Conservation (phyloP, 2,113 vertebrate species). For the Marcusenius ussheri region DNA sequence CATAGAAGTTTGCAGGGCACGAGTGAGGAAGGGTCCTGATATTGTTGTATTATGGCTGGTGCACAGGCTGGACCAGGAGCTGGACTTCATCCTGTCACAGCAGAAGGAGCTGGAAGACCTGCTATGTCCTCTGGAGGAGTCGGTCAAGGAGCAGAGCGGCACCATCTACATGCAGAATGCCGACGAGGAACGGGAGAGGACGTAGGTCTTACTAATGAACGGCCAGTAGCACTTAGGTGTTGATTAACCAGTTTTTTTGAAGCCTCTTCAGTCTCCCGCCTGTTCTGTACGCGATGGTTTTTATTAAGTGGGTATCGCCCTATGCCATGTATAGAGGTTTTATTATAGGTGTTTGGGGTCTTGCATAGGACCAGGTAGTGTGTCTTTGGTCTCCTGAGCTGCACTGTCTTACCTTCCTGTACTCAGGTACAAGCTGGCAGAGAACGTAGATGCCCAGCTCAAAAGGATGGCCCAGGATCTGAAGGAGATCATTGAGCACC, state of each 20-base stretch:
- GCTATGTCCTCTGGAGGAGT: conserved; percentile 81
- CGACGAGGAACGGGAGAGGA: conserved; percentile 88
- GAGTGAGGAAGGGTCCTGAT: neutral
- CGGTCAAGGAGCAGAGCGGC: conserved; percentile 88
- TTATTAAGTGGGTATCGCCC: neutral
- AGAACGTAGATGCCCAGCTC: conserved; percentile 80
- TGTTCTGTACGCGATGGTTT: neutral
- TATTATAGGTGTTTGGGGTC: neutral
- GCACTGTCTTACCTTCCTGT: neutral
- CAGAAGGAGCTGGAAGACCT: conserved; percentile 96
- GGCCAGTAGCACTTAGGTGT: neutral
- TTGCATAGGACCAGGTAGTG: too few relatives aligned
- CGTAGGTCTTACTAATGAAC: conserved; percentile 48
- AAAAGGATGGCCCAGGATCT: conserved; percentile 87
- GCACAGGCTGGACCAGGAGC: conserved; percentile 82
- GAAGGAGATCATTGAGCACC: conserved; percentile 79
- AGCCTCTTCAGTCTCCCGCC: neutral
- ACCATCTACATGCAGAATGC: conserved; percentile 95
- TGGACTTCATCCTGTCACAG: conserved; percentile 94
- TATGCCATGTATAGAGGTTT: neutral
- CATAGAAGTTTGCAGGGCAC: neutral
- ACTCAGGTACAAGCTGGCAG: conserved; percentile 76
- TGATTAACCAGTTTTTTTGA: neutral
- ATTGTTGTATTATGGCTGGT: neutral
- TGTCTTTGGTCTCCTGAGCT: neutral